A percentile compares a stretch with the other conserved stretches of the same genome.
These are phyloP conservation scores for Oryzias celebensis DNA, from an alignment of 2,113 vertebrate species.

Conservation along the genomic window DNA sequence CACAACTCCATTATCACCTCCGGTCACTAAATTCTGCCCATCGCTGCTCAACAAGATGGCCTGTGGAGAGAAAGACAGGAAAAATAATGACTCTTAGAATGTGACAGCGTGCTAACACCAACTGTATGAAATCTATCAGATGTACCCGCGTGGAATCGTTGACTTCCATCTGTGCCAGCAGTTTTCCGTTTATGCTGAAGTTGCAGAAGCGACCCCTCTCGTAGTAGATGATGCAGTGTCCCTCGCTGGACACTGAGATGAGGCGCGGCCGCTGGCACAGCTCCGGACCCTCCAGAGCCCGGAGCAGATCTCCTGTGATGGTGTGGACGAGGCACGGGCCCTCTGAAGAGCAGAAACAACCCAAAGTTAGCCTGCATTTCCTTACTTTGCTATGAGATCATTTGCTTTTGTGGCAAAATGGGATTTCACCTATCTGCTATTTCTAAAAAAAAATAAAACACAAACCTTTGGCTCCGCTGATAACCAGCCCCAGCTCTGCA, in stretches of 20 bases:
- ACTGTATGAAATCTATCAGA: not conserved
- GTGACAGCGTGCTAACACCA: not conserved
- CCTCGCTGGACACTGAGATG: constrained; percentile 98
- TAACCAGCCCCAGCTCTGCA: constrained; percentile 94
- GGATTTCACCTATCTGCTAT: not conserved
- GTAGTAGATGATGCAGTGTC: constrained; percentile 98
- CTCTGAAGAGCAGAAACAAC: constrained; percentile 75
- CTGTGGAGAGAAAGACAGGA: constrained; percentile 57
- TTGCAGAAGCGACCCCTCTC: constrained; percentile 96
- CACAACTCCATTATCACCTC: constrained; percentile 97
- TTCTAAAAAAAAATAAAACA: not conserved
- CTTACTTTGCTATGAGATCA: too few relatives aligned
- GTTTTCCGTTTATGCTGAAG: constrained; percentile 98
- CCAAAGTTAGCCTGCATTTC: too few relatives aligned
- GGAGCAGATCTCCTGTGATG: constrained; percentile 95
- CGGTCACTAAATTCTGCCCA: constrained; percentile 96
- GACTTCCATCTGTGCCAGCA: constrained; percentile 97
- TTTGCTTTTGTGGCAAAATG: too few relatives aligned
- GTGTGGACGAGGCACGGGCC: constrained; percentile 98
- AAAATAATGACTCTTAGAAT: not conserved
- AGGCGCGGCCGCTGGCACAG: constrained; percentile 90
- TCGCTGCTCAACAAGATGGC: constrained; percentile 96
- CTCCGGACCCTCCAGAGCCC: constrained; percentile 95
- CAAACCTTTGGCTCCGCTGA: constrained; percentile 99
- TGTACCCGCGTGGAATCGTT: constrained; percentile 93